These are phyloP conservation scores for Podotricha telesiphe DNA, from an alignment of 2,888 invertebrate species.

Conservation along the genomic window DNA sequence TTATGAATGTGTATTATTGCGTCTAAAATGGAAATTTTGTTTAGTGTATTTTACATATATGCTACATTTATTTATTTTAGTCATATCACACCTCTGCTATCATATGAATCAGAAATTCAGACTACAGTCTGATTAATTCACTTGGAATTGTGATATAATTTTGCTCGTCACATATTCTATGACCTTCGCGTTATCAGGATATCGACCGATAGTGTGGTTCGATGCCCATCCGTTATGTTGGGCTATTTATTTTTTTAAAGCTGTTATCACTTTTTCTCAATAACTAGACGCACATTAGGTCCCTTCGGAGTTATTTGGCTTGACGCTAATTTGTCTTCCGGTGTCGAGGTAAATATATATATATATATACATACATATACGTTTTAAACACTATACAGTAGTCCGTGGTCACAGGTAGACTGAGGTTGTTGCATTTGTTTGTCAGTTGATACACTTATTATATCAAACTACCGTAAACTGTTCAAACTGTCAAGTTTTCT, in stretches of 20 bases:
- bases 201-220: neutral
- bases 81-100: constrained; percentile 4
- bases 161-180: neutral
- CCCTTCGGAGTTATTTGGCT: neutral
- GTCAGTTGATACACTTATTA: too few species aligned
- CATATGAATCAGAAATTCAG: neutral
- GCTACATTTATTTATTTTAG: neutral
- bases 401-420: too few species aligned
- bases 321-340: neutral
- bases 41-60: neutral
- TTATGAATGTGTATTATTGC: neutral
- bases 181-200: constrained; percentile 8
- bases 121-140: neutral
- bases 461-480: too few species aligned
- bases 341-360: neutral
- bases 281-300: neutral
- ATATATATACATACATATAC: too few species aligned
- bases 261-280: neutral
- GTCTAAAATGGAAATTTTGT: neutral
- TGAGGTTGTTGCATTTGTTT: too few species aligned
- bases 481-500: too few species aligned
- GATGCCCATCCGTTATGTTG: neutral
- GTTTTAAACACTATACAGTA: too few species aligned
- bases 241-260: neutral
- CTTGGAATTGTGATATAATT: neutral